Evolutionary conservation across 2,888 invertebrate genomes (phyloP), one percentile per base, ranked within the genome.

Genomic region (Artemia sp.): DNA sequence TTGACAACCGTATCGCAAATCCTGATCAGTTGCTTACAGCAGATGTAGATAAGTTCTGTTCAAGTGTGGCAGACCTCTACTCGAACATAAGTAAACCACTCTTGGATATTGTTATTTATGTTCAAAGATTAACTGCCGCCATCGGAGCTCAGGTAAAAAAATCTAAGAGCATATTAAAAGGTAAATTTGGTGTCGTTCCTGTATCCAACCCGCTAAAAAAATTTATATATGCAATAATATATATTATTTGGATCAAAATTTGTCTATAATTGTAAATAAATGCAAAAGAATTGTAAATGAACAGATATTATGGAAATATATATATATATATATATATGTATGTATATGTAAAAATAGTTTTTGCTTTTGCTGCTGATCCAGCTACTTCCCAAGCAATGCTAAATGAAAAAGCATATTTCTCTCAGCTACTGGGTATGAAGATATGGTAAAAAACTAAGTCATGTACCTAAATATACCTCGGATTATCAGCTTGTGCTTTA

Each of bases 41-140:
- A 0, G 97, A 98, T 77, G 90, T 97, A 1, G 97, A 97, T 78
- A 93, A 92, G 79, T 96, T 98, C 81, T 96, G 96, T 78, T 92
- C 92, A 74, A 90, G 92, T 70, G 87, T 94, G 52, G 90, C 94
- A 0, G 95, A 96, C 77, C 82, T 98, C 12, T 98, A 98, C 81
- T 92, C 94, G 72, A 95, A 97, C 78, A 85, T 96, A 51, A 92
- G 92, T 75, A 98, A 98, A 81, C 97, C 98, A 0, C 77, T 94
- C 64, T 80, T 98, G 73, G 97, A 98, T 78, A 96, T 98, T 66
- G 83, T 89, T 71, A 89, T 98, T 74, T 97, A 96, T 77, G 86
- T 96, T 12, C 90, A 92, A 77, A 85, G 91, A 74, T 82, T 98
- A 67, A 89, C 94, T 1, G 84, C 87, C 3, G 86, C 88, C 74